A percentile compares a stretch with the other conserved stretches of the same genome.
Conservation (phyloP, 2,888 invertebrate species). For the Archips crataeganus region DNA sequence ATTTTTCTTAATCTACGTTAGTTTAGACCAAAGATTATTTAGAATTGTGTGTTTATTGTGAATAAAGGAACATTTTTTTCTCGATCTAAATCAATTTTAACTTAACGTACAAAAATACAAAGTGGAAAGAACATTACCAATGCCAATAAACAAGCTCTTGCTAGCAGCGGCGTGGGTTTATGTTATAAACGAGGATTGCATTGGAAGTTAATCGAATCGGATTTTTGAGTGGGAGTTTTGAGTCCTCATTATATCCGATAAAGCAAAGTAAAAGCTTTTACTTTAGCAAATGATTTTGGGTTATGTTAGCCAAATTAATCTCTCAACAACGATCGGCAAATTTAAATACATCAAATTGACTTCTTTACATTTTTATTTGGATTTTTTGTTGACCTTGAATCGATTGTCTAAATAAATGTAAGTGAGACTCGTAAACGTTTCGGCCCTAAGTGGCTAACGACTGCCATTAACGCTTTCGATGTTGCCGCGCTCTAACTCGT, state of each 20-base stretch:
- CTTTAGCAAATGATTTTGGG: neutral
- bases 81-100: too few relatives aligned
- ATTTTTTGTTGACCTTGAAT: constrained; percentile 41
- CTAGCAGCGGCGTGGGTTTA: neutral
- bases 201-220: constrained; percentile 1
- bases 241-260: constrained; percentile 1
- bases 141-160: neutral
- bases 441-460: constrained; percentile 48
- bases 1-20: too few relatives aligned
- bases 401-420: constrained; percentile 46
- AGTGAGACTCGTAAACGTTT: constrained; percentile 47
- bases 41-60: too few relatives aligned
- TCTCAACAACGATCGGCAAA: neutral
- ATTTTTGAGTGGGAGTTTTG: constrained; percentile 12
- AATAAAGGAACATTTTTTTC: too few relatives aligned
- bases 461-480: constrained; percentile 32
- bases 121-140: neutral
- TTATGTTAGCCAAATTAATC: constrained; percentile 1
- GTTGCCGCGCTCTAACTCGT: neutral
- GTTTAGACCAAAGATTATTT: too few relatives aligned
- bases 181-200: neutral
- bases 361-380: neutral
- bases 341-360: too few relatives aligned
- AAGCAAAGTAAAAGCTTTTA: neutral
- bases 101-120: neutral